Evolutionary conservation across 2,113 vertebrate species (phyloP), one percentile per base, ranked within the genome.

Genomic region (Corythoichthys intestinalis): DNA sequence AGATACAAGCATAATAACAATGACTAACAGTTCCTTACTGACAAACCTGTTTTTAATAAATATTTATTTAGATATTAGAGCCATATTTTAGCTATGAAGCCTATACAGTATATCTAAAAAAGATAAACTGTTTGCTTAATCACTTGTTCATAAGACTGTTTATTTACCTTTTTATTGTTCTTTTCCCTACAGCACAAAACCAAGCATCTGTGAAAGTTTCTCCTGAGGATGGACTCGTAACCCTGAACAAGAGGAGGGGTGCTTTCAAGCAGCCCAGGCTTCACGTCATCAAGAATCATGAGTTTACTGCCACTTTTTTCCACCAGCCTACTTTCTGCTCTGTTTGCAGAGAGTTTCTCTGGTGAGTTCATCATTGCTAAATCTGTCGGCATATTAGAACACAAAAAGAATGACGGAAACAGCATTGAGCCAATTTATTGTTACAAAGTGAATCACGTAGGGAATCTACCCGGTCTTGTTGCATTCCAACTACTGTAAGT

Each of bases 201-300:
- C 79, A 67, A 34, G 41, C 70, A 6, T 87, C 90, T 0, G 46
- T 82, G 50, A 85, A 74, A 67, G 11, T 85, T 0, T 0, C 85
- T 37, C 83, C 86, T 11, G 90, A 93, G 71, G 93, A 93, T 2
- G 94, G 94, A 7, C 77, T 86, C 9, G 91, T 91, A 1, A 98
- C 93, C 0, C 93, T 99, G 57, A 97, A 93, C 89, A 95, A 93
- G 68, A 89, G 93, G 17, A 94, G 97, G 75, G 97, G 97, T 72
- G 97, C 97, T 44, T 94, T 99, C 86, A 99, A 98, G 79, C 97
- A 99, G 85, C 96, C 95, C 70, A 99, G 96, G 83, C 87, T 99
- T 85, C 96, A 98, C 87, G 76, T 92, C 75, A 94, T 98, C 84
- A 99, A 96, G 92, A 94, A 94, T 70, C 97, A 99, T 1, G 96